Base-by-base conservation (phyloP, 2,797 vertebrate genomes). In the Melanogrammus aeglefinus region DNA sequence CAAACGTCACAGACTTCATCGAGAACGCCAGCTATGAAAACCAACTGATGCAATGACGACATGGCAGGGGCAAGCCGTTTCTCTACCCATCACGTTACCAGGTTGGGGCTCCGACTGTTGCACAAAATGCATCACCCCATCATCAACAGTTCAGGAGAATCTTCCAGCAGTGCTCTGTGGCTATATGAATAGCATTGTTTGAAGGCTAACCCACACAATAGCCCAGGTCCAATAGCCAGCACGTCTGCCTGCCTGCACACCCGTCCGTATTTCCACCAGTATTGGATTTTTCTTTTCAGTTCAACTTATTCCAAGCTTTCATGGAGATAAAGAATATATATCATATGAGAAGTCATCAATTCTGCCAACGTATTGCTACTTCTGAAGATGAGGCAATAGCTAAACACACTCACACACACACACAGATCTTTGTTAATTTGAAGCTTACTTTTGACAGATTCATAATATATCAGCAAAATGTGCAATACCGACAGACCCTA, bases 91-190 rank as follows among this genome's bases (percentile, higher is more conserved):
- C 35, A 35, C 74, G 27, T 73, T 77, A 33, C 38, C 79, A 82
- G 27, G 81, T 76, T n/a, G 47, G 81, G 77, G 90, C 86, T 87
- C 76, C 76, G 79, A 86, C 73, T 6, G 76, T 74, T 63, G 72
- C 80, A 88, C 85, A 84, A 86, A 35, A 39, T 81, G 80, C 79
- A 78, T 80, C 79, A 87, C 77, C 87, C 81, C 89, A 89, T 86
- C 87, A 86, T 78, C 86, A 88, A 87, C 84, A 78, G 85, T 84
- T 80, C 73, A 82, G 83, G 86, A 87, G 90, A 91, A 90, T 91
- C 85, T 91, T 92, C 89, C 88, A 91, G 91, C 88, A 86, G 76
- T 4, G 79, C 76, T 81, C 82, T 80, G 39, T 80, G 78, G 77
- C 88, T 86, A 88, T 82, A 82, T 79, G 84, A 88, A 84, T n/a